A percentile compares a stretch with the other conserved stretches of the same genome.
phyloP scores from a whole-genome alignment of 2,113 vertebrate species.

The Leucoraja erinaceus region DNA sequence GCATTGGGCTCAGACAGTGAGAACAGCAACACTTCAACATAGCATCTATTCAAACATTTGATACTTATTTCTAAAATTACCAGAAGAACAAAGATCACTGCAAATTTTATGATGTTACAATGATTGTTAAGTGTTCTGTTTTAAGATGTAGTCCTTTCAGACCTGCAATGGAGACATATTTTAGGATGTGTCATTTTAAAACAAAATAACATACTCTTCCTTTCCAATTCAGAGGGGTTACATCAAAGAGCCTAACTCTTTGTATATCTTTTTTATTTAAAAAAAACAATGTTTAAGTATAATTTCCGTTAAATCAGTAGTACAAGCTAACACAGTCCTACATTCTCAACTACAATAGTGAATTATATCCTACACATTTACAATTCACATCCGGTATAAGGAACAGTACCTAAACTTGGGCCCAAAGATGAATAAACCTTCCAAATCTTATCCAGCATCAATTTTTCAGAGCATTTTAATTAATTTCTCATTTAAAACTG shows the following conservation, averaged over 20 bases:
- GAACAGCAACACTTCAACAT: conserved; percentile 69
- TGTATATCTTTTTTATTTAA: conserved; percentile 51
- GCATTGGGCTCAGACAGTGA: conserved; percentile 69
- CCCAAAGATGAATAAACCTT: conserved; percentile 59
- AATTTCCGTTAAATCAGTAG: conserved; percentile 82
- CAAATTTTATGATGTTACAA: conserved; percentile 80
- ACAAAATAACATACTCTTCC: conserved; percentile 63
- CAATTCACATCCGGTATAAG: conserved; percentile 73
- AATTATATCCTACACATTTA: conserved; percentile 77
- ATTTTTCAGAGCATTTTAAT: background rate
- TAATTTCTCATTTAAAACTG: background rate
- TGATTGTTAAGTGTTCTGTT: conserved; percentile 50
- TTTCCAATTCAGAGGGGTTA: conserved; percentile 66
- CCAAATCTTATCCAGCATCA: conserved; percentile 38
- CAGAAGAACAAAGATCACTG: conserved; percentile 80
- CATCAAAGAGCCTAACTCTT: conserved; percentile 74
- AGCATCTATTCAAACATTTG: conserved; percentile 68
- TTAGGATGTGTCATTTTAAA: conserved; percentile 60
- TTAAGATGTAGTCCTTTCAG: conserved; percentile 62
- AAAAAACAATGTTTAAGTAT: conserved; percentile 59
- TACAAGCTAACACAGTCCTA: conserved; percentile 83
- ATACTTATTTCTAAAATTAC: conserved; percentile 79
- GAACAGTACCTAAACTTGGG: conserved; percentile 71
- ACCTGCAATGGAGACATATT: conserved; percentile 62
- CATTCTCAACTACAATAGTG: conserved; percentile 76